Conservation (phyloP, 1,140 invertebrate genomes). For the Lordiphosa stackelbergi region DNA sequence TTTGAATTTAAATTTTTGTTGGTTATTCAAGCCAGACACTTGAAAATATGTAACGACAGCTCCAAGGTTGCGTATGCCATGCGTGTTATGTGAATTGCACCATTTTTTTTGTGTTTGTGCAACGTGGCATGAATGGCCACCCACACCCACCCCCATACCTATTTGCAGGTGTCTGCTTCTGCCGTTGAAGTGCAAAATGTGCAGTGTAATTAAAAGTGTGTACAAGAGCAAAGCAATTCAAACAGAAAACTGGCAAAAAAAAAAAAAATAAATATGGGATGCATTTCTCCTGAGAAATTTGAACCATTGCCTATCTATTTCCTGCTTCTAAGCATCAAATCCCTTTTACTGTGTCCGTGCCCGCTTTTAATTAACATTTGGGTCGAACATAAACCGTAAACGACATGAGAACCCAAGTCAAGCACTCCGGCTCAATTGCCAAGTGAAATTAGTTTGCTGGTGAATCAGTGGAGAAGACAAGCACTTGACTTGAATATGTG, state of each 20-base stretch:
- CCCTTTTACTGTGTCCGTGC: too few relatives aligned
- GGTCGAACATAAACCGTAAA: slow-evolving; percentile 2
- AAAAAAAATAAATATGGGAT: too few relatives aligned
- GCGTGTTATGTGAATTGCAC: slow-evolving; percentile 27
- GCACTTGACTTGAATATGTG: slow-evolving; percentile 54
- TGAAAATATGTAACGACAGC: slow-evolving; percentile 35
- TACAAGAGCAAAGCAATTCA: slow-evolving; percentile 44
- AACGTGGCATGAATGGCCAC: slow-evolving; percentile 61
- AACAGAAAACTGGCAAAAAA: slow-evolving; percentile 37
- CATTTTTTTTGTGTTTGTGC: slow-evolving; percentile 64
- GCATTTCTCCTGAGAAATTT: neutral
- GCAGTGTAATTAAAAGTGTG: slow-evolving; percentile 71
- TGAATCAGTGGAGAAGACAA: slow-evolving; percentile 24
- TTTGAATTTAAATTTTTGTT: slow-evolving; percentile 60
- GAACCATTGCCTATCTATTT: too few relatives aligned
- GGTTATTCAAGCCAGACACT: slow-evolving; percentile 36
- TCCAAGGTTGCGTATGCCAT: slow-evolving; percentile 31
- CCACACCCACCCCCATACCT: neutral
- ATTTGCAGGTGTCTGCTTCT: slow-evolving; percentile 26
- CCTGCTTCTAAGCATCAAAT: too few relatives aligned
- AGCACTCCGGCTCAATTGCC: too few relatives aligned
- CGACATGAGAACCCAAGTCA: slow-evolving; percentile 20
- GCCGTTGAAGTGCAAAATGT: slow-evolving; percentile 69
- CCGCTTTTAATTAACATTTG: too few relatives aligned
- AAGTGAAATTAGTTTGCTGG: slow-evolving; percentile 1